A percentile compares a stretch with the other conserved stretches of the same genome.
Evolutionary conservation across 2,113 vertebrate species (phyloP).

Genomic region (Pteruthius melanotis): DNA sequence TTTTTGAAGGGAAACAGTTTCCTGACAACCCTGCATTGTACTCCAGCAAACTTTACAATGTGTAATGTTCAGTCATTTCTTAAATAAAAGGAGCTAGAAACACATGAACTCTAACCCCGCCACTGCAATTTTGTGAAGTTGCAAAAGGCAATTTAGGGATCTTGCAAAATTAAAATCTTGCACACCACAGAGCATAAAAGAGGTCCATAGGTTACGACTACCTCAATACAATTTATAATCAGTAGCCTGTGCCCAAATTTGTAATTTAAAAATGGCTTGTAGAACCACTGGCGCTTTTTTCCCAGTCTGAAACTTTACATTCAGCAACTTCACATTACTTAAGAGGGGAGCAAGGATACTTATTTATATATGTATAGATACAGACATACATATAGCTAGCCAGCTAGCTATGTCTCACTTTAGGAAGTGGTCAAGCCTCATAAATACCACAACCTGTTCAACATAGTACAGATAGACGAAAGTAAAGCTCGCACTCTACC

Average conservation of each 20-base stretch:
- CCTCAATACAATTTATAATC: neutral
- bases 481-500: neutral
- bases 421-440: accelerated
- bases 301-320: neutral
- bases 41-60: neutral
- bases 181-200: neutral
- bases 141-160: neutral
- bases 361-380: neutral
- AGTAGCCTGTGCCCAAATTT: neutral
- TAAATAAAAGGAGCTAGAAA: neutral
- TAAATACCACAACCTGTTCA: neutral
- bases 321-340: neutral
- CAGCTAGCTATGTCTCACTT: neutral
- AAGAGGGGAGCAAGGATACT: accelerated
- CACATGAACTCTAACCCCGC: accelerated
- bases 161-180: neutral
- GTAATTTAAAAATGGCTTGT: neutral
- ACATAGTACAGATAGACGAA: accelerated
- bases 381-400: accelerated
- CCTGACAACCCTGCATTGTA: neutral
- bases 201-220: accelerated
- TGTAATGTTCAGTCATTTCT: neutral
- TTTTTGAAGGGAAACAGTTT: neutral
- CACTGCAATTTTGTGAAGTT: neutral
- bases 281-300: accelerated